A percentile compares a stretch with the other conserved stretches of the same genome.
Evolutionary conservation across 2,113 vertebrate genomes (phyloP).

Genomic region (Stegostoma tigrinum): DNA sequence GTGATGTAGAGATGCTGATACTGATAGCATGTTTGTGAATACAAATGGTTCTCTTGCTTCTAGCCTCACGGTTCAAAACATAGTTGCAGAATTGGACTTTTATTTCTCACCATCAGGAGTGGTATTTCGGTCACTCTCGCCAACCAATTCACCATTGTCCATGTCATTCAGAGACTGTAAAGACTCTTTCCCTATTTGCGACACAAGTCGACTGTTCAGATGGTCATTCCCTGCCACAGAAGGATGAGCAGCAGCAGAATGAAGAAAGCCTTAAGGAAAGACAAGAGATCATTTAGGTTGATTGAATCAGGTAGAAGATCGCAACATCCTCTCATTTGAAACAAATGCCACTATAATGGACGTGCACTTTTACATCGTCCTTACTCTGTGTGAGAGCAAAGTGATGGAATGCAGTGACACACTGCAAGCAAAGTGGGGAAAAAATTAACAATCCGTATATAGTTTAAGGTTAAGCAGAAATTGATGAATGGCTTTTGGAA

Average conservation of each 20-base stretch:
- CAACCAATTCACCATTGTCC: too few relatives aligned
- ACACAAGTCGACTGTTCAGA: background rate
- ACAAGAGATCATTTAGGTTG: background rate
- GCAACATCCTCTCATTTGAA: background rate
- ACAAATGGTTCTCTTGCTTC: too few relatives aligned
- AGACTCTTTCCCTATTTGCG: background rate
- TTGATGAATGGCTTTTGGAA: background rate
- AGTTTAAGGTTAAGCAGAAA: background rate
- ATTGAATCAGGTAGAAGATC: background rate
- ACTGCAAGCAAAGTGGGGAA: background rate
- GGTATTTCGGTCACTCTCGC: too few relatives aligned
- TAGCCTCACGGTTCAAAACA: too few relatives aligned
- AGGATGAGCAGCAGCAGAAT: background rate
- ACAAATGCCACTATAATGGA: background rate
- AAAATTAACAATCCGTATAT: background rate
- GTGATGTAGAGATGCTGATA: too few relatives aligned
- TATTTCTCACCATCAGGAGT: too few relatives aligned
- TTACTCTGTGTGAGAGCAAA: background rate
- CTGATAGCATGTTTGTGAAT: too few relatives aligned
- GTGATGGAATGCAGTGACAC: background rate
- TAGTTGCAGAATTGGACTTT: too few relatives aligned
- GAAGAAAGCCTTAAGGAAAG: background rate
- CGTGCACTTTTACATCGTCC: background rate
- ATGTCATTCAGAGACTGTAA: too few relatives aligned
- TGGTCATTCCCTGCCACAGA: background rate